Evolutionary conservation across 2,797 vertebrate species (phyloP), one percentile per base, ranked within the genome.

Genomic region (Tamandua tetradactyla): DNA sequence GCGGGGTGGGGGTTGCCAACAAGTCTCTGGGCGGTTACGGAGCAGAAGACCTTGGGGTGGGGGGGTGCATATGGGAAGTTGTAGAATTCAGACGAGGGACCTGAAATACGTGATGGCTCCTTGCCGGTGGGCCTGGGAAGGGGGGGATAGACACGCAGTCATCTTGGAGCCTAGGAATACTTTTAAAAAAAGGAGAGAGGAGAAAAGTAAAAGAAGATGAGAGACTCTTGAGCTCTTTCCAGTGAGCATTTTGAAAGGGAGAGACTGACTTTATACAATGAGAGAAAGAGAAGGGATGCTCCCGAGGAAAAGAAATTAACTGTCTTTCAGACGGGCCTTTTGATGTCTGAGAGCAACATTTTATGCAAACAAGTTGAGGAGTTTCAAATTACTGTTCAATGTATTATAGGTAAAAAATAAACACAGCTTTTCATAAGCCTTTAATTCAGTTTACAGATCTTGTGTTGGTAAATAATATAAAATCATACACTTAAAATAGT

Each of bases 401-500:
- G 6, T 59, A 23, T 79, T 82, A 18, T 42, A 37, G 57, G 83
- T 85, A 59, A 87, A 74, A 75, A 17, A 87, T 85, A 87, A 95
- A 44, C 40, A 32, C n/a, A n/a, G 10, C n/a, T 80, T 87, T 61
- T 10, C 20, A 49, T 66, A 87, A 55, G 35, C 40, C n/a, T 79
- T 93, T 71, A 89, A 83, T 82, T 93, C 47, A 87, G 11, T 88
- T 74, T 86, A 25, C 3, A 80, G 61, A 78, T 61, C 44, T 88
- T 74, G 22, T 22, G 5, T 92, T 92, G 88, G 79, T 80, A 84
- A 40, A 20, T 80, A 81, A 80, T 91, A 80, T 71, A 35, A 94
- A 94, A 80, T 80, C 17, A 57, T 71, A 47, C 40, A 52, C 83
- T 94, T 95, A 82, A 76, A n/a, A 80, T 35, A 68, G 79, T 92